Evolutionary conservation across 53 echinoderm and acorn worm genomes (phyloP), one percentile per base, ranked within the genome.

Genomic region (Luidia sarsii): DNA sequence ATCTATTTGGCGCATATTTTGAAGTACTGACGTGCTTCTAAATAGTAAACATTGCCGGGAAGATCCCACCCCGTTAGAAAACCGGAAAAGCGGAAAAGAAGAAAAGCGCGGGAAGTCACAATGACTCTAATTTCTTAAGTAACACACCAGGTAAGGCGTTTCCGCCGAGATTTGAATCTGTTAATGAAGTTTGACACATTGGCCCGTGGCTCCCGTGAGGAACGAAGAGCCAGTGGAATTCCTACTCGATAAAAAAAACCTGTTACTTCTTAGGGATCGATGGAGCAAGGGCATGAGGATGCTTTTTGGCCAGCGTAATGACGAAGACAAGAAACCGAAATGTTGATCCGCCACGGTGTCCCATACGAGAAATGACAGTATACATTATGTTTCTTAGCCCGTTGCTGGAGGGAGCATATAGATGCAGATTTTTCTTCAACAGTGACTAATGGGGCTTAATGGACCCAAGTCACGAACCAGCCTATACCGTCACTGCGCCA

Each of bases 301-400:
- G 39, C 63, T 33, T 24, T 33, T 22, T 56, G 18, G 38, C 50
- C 39, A 19, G 50, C 54, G 54, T 24, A 37, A 38, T 29, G 39
- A 54, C 35, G 50, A 36, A 15, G 35, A 70, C n/a, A 25, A 68
- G 19, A 30, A 77, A 45, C 77, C 45, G 48, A 61, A 77, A 77
- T 77, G 77, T 77, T 77, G 77, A 61, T 61, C 62, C 33, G 77
- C 48, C 61, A 61, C 39, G 55, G 55, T 61, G 77, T 77, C 77
- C 62, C 77, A 59, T 48, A 77, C 61, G 77, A 77, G 77, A 61
- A 61, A 77, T 77, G 77, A 77, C 77, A 77, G 59, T 77, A 77
- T 77, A 77, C 77, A 77, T 77, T 77, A 77, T 77, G 77, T 77
- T 77, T 77, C 77, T 77, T 55, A 45, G 77, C 5, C 77, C 45